These are phyloP conservation scores for Mythimna lalbum DNA, from an alignment of 2,888 invertebrate species.

Conservation along the genomic window DNA sequence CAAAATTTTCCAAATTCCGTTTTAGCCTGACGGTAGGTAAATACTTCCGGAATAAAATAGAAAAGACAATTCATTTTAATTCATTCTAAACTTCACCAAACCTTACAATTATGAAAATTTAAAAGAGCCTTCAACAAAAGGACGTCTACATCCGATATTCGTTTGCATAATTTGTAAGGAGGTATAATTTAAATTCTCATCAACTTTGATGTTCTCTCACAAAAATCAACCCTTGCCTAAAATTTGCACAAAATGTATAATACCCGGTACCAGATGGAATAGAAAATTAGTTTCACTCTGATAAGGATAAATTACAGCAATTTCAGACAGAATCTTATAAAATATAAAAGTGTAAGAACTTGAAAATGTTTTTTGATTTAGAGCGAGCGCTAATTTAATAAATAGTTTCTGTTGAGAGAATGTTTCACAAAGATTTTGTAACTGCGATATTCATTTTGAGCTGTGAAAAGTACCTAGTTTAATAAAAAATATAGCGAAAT, in stretches of 20 bases:
- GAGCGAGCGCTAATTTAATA: conserved; percentile 40
- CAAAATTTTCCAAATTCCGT: background rate
- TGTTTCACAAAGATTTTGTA: conserved; percentile 26
- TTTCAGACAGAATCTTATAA: conserved; percentile 52
- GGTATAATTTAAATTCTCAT: conserved; percentile 71
- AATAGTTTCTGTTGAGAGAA: conserved; percentile 46
- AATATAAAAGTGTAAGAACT: conserved; percentile 49
- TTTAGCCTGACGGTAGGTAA: background rate
- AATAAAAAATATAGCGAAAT: background rate
- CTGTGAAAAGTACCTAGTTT: conserved; percentile 9
- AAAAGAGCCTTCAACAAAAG: conserved; percentile 59
- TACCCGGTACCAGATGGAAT: conserved; percentile 68
- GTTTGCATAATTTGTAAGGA: conserved; percentile 76
- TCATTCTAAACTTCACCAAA: conserved; percentile 41
- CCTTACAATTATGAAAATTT: conserved; percentile 55
- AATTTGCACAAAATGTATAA: conserved; percentile 70
- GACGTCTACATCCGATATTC: conserved; percentile 65
- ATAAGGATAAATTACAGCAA: conserved; percentile 66
- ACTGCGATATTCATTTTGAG: background rate
- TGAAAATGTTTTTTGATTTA: conserved; percentile 50
- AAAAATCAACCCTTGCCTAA: conserved; percentile 73
- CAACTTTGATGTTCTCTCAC: conserved; percentile 73
- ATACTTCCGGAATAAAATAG: conserved; percentile 22
- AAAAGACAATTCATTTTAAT: conserved; percentile 38
- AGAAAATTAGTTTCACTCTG: conserved; percentile 68